These are phyloP conservation scores for Volucella inanis DNA, from an alignment of 2,888 invertebrate species.

Conservation along the genomic window DNA sequence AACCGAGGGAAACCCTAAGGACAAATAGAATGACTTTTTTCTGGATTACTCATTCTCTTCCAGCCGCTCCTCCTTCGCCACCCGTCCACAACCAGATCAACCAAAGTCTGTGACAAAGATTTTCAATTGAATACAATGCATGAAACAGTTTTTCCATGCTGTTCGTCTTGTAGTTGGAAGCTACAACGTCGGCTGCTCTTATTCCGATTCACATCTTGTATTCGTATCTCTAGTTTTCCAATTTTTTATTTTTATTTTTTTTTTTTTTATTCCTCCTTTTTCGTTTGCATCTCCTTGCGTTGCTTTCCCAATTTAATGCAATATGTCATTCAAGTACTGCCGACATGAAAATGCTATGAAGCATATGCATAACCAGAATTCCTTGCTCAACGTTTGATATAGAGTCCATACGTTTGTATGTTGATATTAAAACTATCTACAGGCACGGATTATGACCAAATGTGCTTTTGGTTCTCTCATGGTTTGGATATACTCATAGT, in stretches of 20 bases:
- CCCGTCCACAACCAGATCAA: not conserved
- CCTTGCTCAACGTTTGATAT: constrained; percentile 35
- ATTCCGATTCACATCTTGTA: constrained; percentile 52
- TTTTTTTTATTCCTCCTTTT: not conserved
- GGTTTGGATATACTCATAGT: not conserved
- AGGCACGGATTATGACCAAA: constrained; percentile 51
- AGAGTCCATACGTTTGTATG: constrained; percentile 45
- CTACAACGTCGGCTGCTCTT: constrained; percentile 37
- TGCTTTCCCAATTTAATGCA: constrained; percentile 35
- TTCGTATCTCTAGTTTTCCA: not conserved
- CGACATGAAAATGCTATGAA: constrained; percentile 54
- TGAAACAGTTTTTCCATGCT: not conserved
- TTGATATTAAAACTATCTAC: constrained; percentile 50
- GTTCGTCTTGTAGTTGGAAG: constrained; percentile 11
- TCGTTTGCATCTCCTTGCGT: too few relatives aligned
- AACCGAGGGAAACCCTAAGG: not conserved
- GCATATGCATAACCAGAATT: constrained; percentile 61
- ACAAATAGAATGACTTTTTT: constrained; percentile 21
- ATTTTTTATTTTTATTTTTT: not conserved
- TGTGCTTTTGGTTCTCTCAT: constrained; percentile 15
- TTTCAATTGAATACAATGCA: constrained; percentile 40
- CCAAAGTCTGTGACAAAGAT: constrained; percentile 49
- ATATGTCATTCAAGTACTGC: constrained; percentile 46
- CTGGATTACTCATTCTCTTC: not conserved
- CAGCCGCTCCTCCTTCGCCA: too few relatives aligned